A percentile compares a stretch with the other conserved stretches of the same genome.
These are phyloP conservation scores for Globodera rostochiensis DNA, from an alignment of 1,140 invertebrate species.

Conservation along the genomic window DNA sequence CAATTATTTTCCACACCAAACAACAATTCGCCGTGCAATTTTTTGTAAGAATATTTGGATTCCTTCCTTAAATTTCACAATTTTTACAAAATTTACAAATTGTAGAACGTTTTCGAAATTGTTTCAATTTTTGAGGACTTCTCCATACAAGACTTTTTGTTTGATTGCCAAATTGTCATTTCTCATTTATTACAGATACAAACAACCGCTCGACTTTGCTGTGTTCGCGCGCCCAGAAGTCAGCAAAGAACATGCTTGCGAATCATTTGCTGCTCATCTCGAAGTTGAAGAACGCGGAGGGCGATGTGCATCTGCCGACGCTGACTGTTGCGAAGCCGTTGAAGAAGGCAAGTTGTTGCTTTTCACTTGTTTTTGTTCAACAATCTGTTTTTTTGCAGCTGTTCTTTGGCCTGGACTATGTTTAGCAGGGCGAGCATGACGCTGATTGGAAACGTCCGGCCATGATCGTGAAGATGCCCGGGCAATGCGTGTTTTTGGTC, in stretches of 20 bases:
- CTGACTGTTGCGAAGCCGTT: background rate
- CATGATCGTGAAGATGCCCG: constrained; percentile 11
- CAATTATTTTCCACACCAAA: too few relatives aligned
- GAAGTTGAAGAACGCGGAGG: background rate
- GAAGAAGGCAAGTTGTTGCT: constrained; percentile 1
- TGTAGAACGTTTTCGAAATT: too few relatives aligned
- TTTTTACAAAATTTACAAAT: too few relatives aligned
- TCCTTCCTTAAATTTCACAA: too few relatives aligned
- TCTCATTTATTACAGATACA: too few relatives aligned
- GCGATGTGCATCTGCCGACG: background rate
- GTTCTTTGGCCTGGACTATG: background rate
- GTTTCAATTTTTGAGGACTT: too few relatives aligned
- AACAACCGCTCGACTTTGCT: background rate
- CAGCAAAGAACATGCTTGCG: background rate
- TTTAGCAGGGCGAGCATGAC: constrained; percentile 18
- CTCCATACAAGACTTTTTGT: too few relatives aligned
- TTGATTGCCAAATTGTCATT: too few relatives aligned
- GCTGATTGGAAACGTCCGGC: constrained; percentile 17
- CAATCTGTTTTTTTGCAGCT: too few relatives aligned
- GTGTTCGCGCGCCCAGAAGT: constrained; percentile 10
- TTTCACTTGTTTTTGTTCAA: too few relatives aligned
- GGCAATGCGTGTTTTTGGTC: constrained; percentile 12
- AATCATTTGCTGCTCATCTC: constrained; percentile 3
- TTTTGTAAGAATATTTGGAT: too few relatives aligned
- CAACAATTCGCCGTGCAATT: too few relatives aligned